Base-by-base conservation (phyloP, 2,888 invertebrate species). In the Alloplasta piceator region DNA sequence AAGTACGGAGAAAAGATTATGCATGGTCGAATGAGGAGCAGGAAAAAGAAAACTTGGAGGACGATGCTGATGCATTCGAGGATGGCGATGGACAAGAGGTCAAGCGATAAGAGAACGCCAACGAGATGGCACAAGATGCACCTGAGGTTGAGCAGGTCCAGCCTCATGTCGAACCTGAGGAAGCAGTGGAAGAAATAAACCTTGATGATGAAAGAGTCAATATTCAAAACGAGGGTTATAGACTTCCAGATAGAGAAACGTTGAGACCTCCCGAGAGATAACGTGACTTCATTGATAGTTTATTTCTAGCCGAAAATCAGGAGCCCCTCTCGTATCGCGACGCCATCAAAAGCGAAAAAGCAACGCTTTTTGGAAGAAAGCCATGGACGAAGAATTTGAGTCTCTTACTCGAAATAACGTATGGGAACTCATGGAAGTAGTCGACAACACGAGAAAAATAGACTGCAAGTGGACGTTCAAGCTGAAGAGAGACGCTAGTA, bases 301-400 rank as follows among this genome's bases (percentile, higher is more conserved):
- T 74, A 36, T 66, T 64, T 6, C 16, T 67, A 48, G 74, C 67
- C 5, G 60, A 75, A 26, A 60, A 5, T 7, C n/a, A 67, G 52
- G 67, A 67, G 50, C 60, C 67, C 38, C 67, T 67, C 41, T 67
- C 67, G 52, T 55, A 67, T 39, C 52, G 55, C 10, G 67, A 67
- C 39, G 67, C 55, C 16, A 50, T 6, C 12, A 14, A 66, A 52
- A 66, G 39, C 39, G 9, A 52, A 38, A 38, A 14, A 14, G 36
- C 39, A 7, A 52, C 36, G 39, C 14, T 36, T n/a, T n/a, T 7
- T 66, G 38, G 66, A 66, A 66, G 14, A 50, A 50, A 50, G 50
- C 50, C n/a, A 50, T 50, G 50, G 14, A 50, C 50, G 50, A 50
- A n/a, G 50, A 50, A 50, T 5, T 66, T 9, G 52, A 50, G 50